A percentile compares a stretch with the other conserved stretches of the same genome.
Evolutionary conservation across 2,888 invertebrate species (phyloP).

Genomic region (Temnothorax ravouxi): DNA sequence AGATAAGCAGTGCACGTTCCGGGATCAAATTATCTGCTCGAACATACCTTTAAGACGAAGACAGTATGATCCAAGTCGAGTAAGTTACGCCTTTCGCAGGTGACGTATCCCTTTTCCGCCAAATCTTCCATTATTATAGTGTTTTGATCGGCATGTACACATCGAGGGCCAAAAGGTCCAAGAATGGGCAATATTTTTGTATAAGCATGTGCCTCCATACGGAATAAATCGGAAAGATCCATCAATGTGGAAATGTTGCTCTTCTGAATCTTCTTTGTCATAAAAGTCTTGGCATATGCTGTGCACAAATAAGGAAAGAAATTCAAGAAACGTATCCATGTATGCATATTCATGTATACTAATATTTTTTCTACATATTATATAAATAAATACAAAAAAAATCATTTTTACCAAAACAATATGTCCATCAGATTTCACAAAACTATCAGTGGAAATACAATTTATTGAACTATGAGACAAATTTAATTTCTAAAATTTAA

Average conservation of each 20-base stretch:
- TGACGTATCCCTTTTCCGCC: constrained; percentile 11
- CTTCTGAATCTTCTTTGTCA: neutral
- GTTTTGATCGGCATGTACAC: neutral
- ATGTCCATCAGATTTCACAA: neutral
- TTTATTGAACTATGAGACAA: neutral
- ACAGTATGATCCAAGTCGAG: constrained; percentile 7
- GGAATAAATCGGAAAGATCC: neutral
- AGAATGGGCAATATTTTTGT: neutral
- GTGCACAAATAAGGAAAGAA: neutral
- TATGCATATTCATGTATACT: neutral
- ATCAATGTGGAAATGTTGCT: neutral
- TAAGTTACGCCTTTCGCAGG: constrained; percentile 9
- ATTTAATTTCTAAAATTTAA: neutral
- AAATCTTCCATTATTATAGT: constrained; percentile 45
- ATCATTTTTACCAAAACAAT: neutral
- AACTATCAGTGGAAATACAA: neutral
- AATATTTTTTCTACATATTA: neutral
- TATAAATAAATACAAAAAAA: neutral
- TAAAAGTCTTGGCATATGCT: constrained; percentile 25
- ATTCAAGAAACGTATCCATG: neutral
- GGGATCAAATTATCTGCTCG: neutral
- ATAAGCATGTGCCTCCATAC: constrained; percentile 4
- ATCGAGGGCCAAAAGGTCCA: constrained; percentile 11
- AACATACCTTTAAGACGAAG: constrained; percentile 17
- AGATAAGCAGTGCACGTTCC: neutral